Conservation (phyloP, 2,797 vertebrate genomes). For the Fringilla coelebs region DNA sequence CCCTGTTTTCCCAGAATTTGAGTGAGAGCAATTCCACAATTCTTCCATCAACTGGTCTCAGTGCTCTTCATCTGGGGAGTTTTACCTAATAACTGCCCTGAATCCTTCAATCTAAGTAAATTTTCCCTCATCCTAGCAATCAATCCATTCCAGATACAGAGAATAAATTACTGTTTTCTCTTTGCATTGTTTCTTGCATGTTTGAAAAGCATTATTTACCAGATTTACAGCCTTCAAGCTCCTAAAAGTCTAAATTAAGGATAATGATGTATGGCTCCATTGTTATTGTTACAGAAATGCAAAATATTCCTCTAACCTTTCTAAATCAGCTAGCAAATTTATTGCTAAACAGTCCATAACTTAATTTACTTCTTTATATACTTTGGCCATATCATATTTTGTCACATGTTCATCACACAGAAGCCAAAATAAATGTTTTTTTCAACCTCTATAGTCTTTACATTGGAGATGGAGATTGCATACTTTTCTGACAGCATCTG, state of each 20-base stretch:
- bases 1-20: neutral
- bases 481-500: neutral
- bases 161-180: neutral
- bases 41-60: neutral
- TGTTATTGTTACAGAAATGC: neutral
- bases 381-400: neutral
- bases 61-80: neutral
- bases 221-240: neutral
- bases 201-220: neutral
- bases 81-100: neutral
- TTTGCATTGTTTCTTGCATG: neutral
- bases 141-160: neutral
- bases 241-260: neutral
- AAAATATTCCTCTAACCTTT: neutral
- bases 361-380: neutral
- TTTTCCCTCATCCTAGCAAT: neutral
- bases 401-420: neutral
- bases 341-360: neutral
- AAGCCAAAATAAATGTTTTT: slow-evolving; percentile 43
- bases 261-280: neutral
- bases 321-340: neutral
- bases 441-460: neutral
- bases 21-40: neutral
- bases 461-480: neutral
- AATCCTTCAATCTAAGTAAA: neutral